Percentiles rank a stretch among this genome's conserved stretches.
Evolutionary conservation across 1,140 invertebrate genomes (phyloP).

Genomic region (Drosophila jambulina): DNA sequence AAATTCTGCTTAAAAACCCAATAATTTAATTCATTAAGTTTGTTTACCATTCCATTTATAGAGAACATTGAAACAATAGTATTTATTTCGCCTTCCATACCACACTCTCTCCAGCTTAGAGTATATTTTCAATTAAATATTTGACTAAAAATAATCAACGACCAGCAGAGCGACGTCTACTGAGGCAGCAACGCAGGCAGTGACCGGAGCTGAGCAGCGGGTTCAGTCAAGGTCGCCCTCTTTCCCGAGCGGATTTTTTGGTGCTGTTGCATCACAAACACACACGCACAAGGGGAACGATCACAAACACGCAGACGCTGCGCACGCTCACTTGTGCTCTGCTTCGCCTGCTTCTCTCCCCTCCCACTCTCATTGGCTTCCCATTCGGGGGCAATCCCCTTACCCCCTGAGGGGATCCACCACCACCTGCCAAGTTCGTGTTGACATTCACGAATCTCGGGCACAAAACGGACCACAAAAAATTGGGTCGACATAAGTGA

Average conservation of each 20-base stretch:
- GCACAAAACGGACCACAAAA: conserved; percentile 56
- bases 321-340: conserved; percentile 48
- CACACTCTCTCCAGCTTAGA: conserved; percentile 13
- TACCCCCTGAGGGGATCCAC: conserved; percentile 17
- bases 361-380: conserved; percentile 29
- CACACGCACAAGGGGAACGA: conserved; percentile 6
- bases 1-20: background rate
- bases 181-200: conserved; percentile 30
- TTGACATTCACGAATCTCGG: conserved; percentile 78
- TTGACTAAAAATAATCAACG: conserved; percentile 66
- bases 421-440: conserved; percentile 52
- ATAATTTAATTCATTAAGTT: background rate
- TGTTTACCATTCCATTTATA: background rate
- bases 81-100: background rate
- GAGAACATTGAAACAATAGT: background rate
- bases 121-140: conserved; percentile 26
- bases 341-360: conserved; percentile 4
- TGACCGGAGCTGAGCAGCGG: conserved; percentile 28
- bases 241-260: conserved; percentile 52
- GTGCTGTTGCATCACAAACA: conserved; percentile 67
- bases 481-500: conserved; percentile 77
- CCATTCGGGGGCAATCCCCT: conserved; percentile 27
- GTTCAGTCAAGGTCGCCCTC: conserved; percentile 78
- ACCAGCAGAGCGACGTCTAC: conserved; percentile 36
- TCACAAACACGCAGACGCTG: conserved; percentile 17